Conservation (phyloP, 2,797 vertebrate species). For the Squalus acanthias region DNA sequence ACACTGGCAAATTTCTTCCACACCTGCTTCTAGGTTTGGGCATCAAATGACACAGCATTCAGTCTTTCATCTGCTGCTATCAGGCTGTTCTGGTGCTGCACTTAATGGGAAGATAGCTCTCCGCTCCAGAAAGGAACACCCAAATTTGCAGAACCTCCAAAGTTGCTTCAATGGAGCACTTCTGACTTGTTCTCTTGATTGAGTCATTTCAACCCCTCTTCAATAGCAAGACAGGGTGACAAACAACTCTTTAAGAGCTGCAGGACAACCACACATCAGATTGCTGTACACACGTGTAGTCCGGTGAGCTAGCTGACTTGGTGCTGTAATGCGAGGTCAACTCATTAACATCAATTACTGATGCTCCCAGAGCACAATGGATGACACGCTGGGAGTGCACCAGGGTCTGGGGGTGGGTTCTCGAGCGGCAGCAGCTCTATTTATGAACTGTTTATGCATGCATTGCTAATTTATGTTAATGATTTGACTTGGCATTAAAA, state of each 20-base stretch:
- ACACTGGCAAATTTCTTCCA: too few relatives aligned
- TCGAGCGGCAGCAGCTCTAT: background rate
- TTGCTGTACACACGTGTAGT: background rate
- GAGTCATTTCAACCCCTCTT: background rate
- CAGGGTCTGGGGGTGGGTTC: background rate
- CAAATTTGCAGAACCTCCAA: background rate
- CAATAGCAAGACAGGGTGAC: background rate
- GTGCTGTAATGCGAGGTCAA: background rate
- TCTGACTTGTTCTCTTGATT: background rate
- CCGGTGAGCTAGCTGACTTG: background rate
- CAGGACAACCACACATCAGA: background rate
- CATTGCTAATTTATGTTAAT: background rate
- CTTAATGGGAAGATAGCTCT: background rate
- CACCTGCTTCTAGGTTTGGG: too few relatives aligned
- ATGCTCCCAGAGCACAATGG: background rate
- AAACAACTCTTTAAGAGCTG: background rate
- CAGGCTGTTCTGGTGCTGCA: too few relatives aligned
- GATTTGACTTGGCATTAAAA: background rate
- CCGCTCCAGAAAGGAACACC: background rate
- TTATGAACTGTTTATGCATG: background rate
- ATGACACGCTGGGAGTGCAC: background rate
- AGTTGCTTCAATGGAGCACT: background rate
- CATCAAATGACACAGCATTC: too few relatives aligned
- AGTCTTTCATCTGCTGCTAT: too few relatives aligned
- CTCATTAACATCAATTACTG: background rate